phyloP scores from a whole-genome alignment of 2,888 invertebrate genomes.

The Eueremaeus valkanovi region DNA sequence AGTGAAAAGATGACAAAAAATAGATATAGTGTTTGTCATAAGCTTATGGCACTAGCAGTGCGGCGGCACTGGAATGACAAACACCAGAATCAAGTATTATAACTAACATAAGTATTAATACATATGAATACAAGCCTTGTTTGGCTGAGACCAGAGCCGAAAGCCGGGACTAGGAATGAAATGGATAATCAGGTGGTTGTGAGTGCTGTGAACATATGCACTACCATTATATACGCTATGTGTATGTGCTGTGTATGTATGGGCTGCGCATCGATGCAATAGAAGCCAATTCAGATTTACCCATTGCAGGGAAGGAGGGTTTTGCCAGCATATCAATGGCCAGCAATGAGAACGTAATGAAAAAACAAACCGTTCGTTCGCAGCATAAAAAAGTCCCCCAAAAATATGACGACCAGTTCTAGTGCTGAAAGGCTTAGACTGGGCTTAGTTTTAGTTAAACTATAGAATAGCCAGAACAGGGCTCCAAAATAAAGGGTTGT shows the following conservation, averaged over 20 bases:
- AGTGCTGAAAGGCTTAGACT: slow-evolving; percentile 20
- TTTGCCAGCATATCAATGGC: background rate
- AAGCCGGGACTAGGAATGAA: background rate
- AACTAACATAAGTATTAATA: background rate
- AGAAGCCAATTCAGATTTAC: slow-evolving; percentile 1
- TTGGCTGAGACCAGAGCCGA: background rate
- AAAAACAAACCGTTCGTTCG: slow-evolving; percentile 29
- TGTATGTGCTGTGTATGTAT: too few relatives aligned
- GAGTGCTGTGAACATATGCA: background rate
- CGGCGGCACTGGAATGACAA: slow-evolving; percentile 3
- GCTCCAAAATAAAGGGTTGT: slow-evolving; percentile 1
- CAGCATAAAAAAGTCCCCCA: slow-evolving; percentile 34
- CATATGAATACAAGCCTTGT: slow-evolving; percentile 5
- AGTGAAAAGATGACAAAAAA: slow-evolving; percentile 32
- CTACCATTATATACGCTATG: background rate
- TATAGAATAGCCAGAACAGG: background rate
- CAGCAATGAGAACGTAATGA: slow-evolving; percentile 24
- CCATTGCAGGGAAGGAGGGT: slow-evolving; percentile 9
- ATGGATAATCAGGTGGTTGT: slow-evolving; percentile 35
- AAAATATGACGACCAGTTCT: slow-evolving; percentile 16
- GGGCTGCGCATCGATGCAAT: slow-evolving; percentile 29
- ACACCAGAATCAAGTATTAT: slow-evolving; percentile 31
- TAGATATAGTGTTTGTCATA: slow-evolving; percentile 45
- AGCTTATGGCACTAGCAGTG: slow-evolving; percentile 12
- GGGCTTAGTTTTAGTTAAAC: background rate